These are phyloP conservation scores for Eupithecia dodoneata DNA, from an alignment of 2,888 invertebrate genomes.

Conservation along the genomic window DNA sequence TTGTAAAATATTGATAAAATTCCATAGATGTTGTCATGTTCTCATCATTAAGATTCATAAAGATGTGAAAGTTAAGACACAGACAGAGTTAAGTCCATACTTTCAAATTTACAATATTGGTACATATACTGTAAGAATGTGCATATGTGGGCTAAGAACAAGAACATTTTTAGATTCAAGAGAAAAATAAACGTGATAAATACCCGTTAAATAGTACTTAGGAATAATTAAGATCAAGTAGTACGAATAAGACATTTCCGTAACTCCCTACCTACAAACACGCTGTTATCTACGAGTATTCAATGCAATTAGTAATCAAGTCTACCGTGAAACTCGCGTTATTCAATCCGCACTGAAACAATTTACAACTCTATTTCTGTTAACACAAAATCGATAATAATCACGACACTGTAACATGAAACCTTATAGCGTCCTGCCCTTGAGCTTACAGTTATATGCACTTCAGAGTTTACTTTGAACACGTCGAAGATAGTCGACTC, in stretches of 20 bases:
- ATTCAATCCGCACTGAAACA: not conserved
- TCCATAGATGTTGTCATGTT: too few relatives aligned
- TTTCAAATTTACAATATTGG: too few relatives aligned
- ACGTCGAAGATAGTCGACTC: slow-evolving; percentile 5
- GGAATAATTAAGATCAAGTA: too few relatives aligned
- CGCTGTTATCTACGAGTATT: not conserved
- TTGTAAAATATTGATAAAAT: too few relatives aligned
- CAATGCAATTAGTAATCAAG: slow-evolving; percentile 47
- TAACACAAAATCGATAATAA: slow-evolving; percentile 12
- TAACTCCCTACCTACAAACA: not conserved
- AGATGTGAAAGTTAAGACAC: too few relatives aligned
- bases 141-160: too few relatives aligned
- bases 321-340: slow-evolving; percentile 49
- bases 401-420: slow-evolving; percentile 18
- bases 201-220: too few relatives aligned
- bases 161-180: too few relatives aligned
- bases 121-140: too few relatives aligned
- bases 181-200: too few relatives aligned
- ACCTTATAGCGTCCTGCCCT: slow-evolving; percentile 24
- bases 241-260: not conserved
- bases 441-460: slow-evolving; percentile 18
- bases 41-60: too few relatives aligned
- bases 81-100: too few relatives aligned
- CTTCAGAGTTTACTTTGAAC: slow-evolving; percentile 1
- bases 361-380: not conserved